Evolutionary conservation across 1,140 invertebrate genomes (phyloP).

Genomic region (Melanaphis sacchari): DNA sequence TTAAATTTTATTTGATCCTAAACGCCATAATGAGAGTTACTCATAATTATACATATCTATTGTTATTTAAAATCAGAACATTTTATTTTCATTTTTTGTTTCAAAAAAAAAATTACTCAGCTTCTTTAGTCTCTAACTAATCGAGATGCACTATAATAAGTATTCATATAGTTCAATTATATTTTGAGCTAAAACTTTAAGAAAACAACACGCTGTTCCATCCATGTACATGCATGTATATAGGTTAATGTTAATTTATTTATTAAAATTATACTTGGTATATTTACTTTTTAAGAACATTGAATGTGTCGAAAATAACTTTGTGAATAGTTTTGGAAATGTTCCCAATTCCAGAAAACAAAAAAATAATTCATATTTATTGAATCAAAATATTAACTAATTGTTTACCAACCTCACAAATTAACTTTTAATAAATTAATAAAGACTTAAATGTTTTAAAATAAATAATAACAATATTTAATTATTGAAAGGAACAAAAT

Average conservation of each 20-base stretch:
- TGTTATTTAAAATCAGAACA: too few relatives aligned
- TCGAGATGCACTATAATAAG: too few relatives aligned
- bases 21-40: too few relatives aligned
- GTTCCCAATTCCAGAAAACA: constrained; percentile 53
- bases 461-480: not conserved
- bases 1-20: too few relatives aligned
- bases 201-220: not conserved
- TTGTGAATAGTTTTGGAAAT: not conserved
- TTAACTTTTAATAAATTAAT: not conserved
- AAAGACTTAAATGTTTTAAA: not conserved
- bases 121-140: too few relatives aligned
- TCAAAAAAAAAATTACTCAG: too few relatives aligned
- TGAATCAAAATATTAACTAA: not conserved
- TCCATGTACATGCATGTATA: not conserved
- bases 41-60: too few relatives aligned
- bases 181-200: not conserved
- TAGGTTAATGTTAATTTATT: not conserved
- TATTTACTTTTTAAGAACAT: constrained; percentile 31
- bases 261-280: not conserved
- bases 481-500: not conserved
- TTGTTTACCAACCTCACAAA: not conserved
- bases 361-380: constrained; percentile 23
- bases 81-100: too few relatives aligned
- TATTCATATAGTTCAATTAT: not conserved
- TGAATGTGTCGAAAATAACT: not conserved